phyloP scores from a whole-genome alignment of 2,888 invertebrate species.

The Archaeoteleia sp. region DNA sequence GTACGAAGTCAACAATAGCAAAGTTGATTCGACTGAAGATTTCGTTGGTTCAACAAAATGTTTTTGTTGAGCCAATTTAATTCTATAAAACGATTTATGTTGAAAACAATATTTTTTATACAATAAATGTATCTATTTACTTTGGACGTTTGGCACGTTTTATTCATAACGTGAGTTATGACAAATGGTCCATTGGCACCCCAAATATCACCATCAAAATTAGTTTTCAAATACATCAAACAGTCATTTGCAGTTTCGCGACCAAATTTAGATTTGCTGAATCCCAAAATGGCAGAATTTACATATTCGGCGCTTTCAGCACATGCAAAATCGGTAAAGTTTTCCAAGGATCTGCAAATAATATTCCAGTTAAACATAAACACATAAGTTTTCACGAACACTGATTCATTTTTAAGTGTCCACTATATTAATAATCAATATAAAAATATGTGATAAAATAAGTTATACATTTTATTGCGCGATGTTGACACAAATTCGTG shows the following conservation, averaged over 20 bases:
- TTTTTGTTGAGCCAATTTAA: too few species aligned
- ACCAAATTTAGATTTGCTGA: constrained; percentile 77
- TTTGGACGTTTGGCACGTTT: constrained; percentile 74
- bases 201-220: constrained; percentile 78
- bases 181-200: constrained; percentile 81
- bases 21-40: background rate
- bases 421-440: too few species aligned
- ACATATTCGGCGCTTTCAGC: constrained; percentile 78
- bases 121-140: too few species aligned
- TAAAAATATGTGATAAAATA: too few species aligned
- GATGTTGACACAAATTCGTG: too few species aligned
- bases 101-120: too few species aligned
- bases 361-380: too few species aligned
- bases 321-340: constrained; percentile 79
- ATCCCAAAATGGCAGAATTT: constrained; percentile 82
- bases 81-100: too few species aligned
- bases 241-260: constrained; percentile 78
- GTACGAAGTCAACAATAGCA: background rate
- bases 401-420: background rate
- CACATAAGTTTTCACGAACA: background rate
- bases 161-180: constrained; percentile 79
- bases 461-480: too few species aligned
- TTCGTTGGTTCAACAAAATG: background rate
- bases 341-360: constrained; percentile 76
- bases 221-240: constrained; percentile 76